Evolutionary conservation across 2,888 invertebrate species (phyloP).

Genomic region (Lasioglossum malachurum): DNA sequence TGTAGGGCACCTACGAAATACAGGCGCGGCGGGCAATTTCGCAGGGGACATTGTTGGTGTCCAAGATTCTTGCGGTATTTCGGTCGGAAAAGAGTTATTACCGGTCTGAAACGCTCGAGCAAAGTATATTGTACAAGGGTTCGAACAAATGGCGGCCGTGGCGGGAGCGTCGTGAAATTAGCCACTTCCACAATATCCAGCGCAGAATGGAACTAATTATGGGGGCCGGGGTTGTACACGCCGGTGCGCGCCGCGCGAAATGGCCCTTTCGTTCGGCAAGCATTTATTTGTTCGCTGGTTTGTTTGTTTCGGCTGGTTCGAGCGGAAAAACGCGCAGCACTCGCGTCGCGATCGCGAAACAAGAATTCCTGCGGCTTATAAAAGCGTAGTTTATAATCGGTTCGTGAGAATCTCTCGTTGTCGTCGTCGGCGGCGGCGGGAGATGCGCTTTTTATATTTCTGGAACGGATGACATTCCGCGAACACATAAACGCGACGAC

Average conservation of each 20-base stretch:
- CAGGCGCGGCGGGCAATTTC: slow-evolving; percentile 25
- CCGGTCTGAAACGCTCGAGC: slow-evolving; percentile 29
- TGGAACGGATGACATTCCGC: slow-evolving; percentile 23
- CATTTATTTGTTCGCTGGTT: background rate
- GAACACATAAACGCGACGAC: slow-evolving; percentile 13
- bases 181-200: slow-evolving; percentile 34
- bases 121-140: slow-evolving; percentile 33
- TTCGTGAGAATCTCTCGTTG: background rate
- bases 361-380: background rate
- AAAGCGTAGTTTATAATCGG: background rate
- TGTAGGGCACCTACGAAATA: background rate
- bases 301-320: background rate
- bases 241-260: slow-evolving; percentile 3
- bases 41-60: background rate
- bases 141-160: slow-evolving; percentile 33
- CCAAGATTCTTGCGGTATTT: slow-evolving; percentile 57
- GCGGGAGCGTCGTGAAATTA: slow-evolving; percentile 44
- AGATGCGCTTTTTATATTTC: slow-evolving; percentile 8
- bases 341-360: background rate
- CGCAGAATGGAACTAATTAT: slow-evolving; percentile 43
- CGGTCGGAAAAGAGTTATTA: slow-evolving; percentile 73
- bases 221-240: background rate
- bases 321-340: background rate
- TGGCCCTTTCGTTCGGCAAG: background rate
- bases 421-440: background rate